Conservation (phyloP, 2,797 vertebrate genomes). For the Diplodus puntazzo region DNA sequence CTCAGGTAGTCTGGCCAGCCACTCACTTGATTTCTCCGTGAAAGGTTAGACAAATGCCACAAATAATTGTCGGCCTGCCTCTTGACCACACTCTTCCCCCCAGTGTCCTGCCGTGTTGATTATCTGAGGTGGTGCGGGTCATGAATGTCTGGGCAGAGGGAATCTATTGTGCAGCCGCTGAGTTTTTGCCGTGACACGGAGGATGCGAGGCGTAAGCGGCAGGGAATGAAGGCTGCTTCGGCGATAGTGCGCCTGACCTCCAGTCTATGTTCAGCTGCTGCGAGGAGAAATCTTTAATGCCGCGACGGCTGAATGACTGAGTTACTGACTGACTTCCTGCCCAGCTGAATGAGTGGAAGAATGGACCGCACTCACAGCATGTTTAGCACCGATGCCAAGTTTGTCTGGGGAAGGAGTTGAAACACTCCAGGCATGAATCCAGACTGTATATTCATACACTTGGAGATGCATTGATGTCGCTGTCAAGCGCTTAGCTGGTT, state of each 20-base stretch:
- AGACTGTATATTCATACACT: conserved; percentile 59
- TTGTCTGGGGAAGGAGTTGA: conserved; percentile 49
- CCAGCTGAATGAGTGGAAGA: conserved; percentile 29
- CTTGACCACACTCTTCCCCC: conserved; percentile 40
- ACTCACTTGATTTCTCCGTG: conserved; percentile 52
- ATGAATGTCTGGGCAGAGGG: conserved; percentile 24
- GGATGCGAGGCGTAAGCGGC: conserved; percentile 18
- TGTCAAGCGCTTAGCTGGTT: conserved; percentile 63
- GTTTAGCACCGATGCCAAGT: conserved; percentile 46
- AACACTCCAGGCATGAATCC: conserved; percentile 54
- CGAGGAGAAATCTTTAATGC: conserved; percentile 45
- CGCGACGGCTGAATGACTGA: conserved; percentile 19
- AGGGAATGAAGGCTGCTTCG: conserved; percentile 24
- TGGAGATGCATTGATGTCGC: conserved; percentile 59
- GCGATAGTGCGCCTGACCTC: conserved; percentile 33
- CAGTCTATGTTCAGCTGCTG: conserved; percentile 22
- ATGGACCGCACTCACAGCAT: conserved; percentile 38
- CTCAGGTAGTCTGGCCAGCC: conserved; percentile 37
- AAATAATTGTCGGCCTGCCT: conserved; percentile 67
- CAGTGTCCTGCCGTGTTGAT: conserved; percentile 48
- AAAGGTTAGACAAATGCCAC: conserved; percentile 80
- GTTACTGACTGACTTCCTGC: conserved; percentile 50
- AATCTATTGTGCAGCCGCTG: conserved; percentile 13
- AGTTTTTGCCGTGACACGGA: conserved; percentile 29
- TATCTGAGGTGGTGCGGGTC: conserved; percentile 56